Evolutionary conservation across 2,797 vertebrate genomes (phyloP), one percentile per base, ranked within the genome.

Genomic region (Propithecus perrieri): DNA sequence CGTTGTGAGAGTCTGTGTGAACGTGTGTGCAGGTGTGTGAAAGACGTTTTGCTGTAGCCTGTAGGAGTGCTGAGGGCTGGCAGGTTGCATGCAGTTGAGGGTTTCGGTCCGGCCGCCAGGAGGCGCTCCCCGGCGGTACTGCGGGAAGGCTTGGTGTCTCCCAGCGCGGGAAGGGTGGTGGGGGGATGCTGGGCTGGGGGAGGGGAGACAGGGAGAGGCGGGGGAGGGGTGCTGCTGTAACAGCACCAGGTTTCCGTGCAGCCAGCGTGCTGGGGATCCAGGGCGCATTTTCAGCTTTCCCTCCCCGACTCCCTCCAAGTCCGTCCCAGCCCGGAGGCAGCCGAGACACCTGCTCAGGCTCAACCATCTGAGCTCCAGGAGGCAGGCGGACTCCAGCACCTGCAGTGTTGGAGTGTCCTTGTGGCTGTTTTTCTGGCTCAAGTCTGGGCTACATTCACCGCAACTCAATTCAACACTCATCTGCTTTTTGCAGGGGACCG

Each of bases 41-140:
- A 41, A 48, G 85, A 38, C 59, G 22, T 80, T 89, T 61, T 76
- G 72, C 50, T 53, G 33, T 18, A 20, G 92, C 63, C 74, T 63
- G 76, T 48, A 30, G 88, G 35, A 84, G 67, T 71, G 78, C 38
- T 20, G 55, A 92, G 89, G 95, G 69, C 91, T 72, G 7, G 80
- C 48, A 12, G 65, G 72, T 85, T 81, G 71, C 22, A 1, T 41
- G 76, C 94, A 5, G 71, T 33, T 67, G 78, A 93, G 79, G 72
- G 65, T 86, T 93, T 93, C 35, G 67, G n/a, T 85, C n/a, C 3
- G 74, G 65, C 96, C 97, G 63, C 97, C 96, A 97, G 97, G 97
- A 96, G 97, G 97, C 97, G 97, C 97, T 91, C 83, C 75, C 91
- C 41, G 26, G 96, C 41, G 53, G 57, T 46, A 81, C 88, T 94